Base-by-base conservation (phyloP, 2,888 invertebrate genomes). In the Heteropelma amictum region DNA sequence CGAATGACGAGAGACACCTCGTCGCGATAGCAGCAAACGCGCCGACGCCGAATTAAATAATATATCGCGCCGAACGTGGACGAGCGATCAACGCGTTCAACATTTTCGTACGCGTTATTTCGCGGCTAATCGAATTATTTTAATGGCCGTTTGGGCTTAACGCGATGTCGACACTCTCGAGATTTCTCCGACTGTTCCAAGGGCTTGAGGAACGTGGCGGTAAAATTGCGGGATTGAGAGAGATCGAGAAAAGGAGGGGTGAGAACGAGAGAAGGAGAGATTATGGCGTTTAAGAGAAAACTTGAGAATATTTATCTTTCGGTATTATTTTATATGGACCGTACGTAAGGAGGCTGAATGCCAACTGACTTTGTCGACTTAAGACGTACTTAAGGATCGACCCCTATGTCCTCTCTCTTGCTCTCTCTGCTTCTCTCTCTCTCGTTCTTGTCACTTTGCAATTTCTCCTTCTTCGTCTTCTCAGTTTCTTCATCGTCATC, bases 311-410 rank as follows among this genome's bases (percentile, higher is more conserved):
- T 79, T 77, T 70, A 75, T 81, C 68, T 77, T 73, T 30, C 38
- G 71, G 47, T 74, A 79, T 80, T 75, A 79, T 79, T 77, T 77
- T 77, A 77, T 72, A 71, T 45, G 80, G 75, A 76, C 80, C 80
- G 77, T 78, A 80, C 82, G 82, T 73, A 81, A 76, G 81, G 80
- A 82, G 86, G 84, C 87, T 83, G 80, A 85, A 84, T 87, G 87
- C 87, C 87, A 87, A 88, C 87, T 88, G 88, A 87, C 85, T 88
- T 83, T 82, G 79, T 81, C 84, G 83, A 85, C 82, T 86, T 86
- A 85, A 87, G 85, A 87, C 81, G 84, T 84, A 84, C 86, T 86
- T 84, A 83, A 86, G 83, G 72, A 76, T 80, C 74, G 68, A 58
- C 72, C 74, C 68, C 73, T 76, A 70, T 72, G 67, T 78, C 72